These are phyloP conservation scores for Petrocephalus sullivani DNA, from an alignment of 2,797 vertebrate species.

Conservation along the genomic window DNA sequence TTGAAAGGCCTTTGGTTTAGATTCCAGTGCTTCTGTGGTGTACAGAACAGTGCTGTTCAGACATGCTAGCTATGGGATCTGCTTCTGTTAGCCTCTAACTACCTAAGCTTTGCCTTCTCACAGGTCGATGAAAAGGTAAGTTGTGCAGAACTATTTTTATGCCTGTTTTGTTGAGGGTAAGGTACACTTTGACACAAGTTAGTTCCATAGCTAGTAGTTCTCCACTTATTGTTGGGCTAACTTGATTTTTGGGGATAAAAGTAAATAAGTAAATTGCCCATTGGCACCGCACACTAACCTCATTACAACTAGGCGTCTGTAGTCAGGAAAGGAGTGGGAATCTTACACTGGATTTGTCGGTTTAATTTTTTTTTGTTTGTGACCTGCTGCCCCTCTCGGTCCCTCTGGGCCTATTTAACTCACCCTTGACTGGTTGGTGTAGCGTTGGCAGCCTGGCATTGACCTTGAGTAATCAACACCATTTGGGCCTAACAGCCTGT, in stretches of 20 bases:
- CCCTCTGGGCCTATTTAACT: not conserved
- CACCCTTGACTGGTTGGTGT: constrained; percentile 14
- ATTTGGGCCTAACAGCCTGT: constrained; percentile 37
- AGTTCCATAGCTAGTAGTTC: constrained; percentile 71
- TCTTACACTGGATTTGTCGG: constrained; percentile 21
- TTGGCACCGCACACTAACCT: constrained; percentile 36
- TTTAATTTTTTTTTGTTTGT: constrained; percentile 23
- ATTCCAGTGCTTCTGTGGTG: constrained; percentile 50
- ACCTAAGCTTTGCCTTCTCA: constrained; percentile 57
- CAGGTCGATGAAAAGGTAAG: constrained; percentile 68
- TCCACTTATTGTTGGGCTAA: constrained; percentile 33
- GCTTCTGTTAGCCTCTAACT: constrained; percentile 49
- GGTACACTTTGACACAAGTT: constrained; percentile 60
- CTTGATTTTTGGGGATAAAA: constrained; percentile 11
- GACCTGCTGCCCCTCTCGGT: not conserved
- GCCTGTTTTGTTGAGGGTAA: constrained; percentile 48
- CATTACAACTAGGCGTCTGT: constrained; percentile 10
- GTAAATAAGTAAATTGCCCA: constrained; percentile 31
- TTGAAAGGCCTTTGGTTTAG: constrained; percentile 75
- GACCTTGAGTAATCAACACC: not conserved
- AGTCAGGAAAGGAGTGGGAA: constrained; percentile 7
- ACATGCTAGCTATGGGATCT: constrained; percentile 72
- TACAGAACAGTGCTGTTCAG: constrained; percentile 63
- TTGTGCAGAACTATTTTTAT: constrained; percentile 40
- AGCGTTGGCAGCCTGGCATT: not conserved